Evolutionary conservation across 2,797 vertebrate species (phyloP).

Genomic region (Protonibea diacanthus): DNA sequence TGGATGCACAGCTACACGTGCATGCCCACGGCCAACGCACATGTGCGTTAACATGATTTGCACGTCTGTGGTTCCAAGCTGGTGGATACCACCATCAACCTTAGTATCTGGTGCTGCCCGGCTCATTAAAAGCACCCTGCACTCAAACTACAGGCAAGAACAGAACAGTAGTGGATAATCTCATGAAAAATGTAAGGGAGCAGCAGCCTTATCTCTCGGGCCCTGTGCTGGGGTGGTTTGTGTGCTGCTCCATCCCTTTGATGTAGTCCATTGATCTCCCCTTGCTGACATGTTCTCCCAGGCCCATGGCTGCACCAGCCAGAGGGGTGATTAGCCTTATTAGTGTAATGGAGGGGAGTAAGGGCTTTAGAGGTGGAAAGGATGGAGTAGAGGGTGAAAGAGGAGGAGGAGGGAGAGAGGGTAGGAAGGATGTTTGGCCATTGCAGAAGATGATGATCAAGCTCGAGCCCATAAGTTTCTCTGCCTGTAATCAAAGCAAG

Average conservation of each 20-base stretch:
- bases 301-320: slow-evolving; percentile 73
- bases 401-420: slow-evolving; percentile 28
- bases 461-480: slow-evolving; percentile 40
- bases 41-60: slow-evolving; percentile 36
- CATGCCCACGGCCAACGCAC: slow-evolving; percentile 5
- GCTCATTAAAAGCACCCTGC: slow-evolving; percentile 78
- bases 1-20: slow-evolving; percentile 2
- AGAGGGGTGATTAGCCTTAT: slow-evolving; percentile 83
- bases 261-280: slow-evolving; percentile 85
- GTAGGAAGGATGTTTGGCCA: slow-evolving; percentile 48
- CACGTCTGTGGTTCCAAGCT: slow-evolving; percentile 47
- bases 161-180: slow-evolving; percentile 79
- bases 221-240: slow-evolving; percentile 70
- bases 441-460: slow-evolving; percentile 68
- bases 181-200: slow-evolving; percentile 83
- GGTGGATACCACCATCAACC: slow-evolving; percentile 46
- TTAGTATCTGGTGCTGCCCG: slow-evolving; percentile 57
- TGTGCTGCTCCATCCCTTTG: slow-evolving; percentile 80
- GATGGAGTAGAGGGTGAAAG: slow-evolving; percentile 46
- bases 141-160: slow-evolving; percentile 70
- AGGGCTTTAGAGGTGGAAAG: slow-evolving; percentile 74
- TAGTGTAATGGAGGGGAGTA: slow-evolving; percentile 82
- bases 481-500: slow-evolving; percentile 55
- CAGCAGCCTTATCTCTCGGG: slow-evolving; percentile 76
- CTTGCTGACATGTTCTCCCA: slow-evolving; percentile 79